Evolutionary conservation across 2,888 invertebrate species (phyloP).

Genomic region (Patella depressa): DNA sequence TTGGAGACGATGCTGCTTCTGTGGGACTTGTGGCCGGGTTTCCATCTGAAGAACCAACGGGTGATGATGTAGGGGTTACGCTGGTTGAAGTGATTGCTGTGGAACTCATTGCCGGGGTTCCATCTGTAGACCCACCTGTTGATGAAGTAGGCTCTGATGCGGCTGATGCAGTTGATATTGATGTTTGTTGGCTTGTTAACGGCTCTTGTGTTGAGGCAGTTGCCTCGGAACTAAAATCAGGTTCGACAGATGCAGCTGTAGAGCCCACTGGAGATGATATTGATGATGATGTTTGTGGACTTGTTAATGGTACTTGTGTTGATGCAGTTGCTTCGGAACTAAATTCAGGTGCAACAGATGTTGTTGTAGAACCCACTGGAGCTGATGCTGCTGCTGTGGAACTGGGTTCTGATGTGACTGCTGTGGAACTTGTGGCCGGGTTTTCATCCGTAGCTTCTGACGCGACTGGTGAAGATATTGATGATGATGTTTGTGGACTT

Average conservation of each 20-base stretch:
- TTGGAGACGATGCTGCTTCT: not conserved
- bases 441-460: not conserved
- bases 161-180: slow-evolving; percentile 3
- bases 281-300: slow-evolving; percentile 16
- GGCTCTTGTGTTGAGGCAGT: no score
- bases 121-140: no score
- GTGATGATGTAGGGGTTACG: not conserved
- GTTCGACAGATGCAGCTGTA: slow-evolving; percentile 1
- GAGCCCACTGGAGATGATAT: slow-evolving; percentile 14
- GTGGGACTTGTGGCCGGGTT: slow-evolving; percentile 8
- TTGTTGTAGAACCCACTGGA: slow-evolving; percentile 37
- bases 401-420: not conserved
- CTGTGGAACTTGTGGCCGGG: not conserved
- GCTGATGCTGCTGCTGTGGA: not conserved
- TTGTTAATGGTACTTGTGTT: slow-evolving; percentile 26
- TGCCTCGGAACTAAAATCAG: no score
- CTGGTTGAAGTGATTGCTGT: no score
- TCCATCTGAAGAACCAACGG: slow-evolving; percentile 6
- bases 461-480: slow-evolving; percentile 6
- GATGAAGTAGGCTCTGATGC: not conserved
- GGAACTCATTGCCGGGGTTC: no score
- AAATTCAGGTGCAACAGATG: slow-evolving; percentile 44
- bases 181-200: not conserved
- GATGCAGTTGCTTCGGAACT: slow-evolving; percentile 42
- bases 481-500: slow-evolving; percentile 18